These are phyloP conservation scores for Maconellicoccus hirsutus DNA, from an alignment of 1,140 invertebrate species.

Conservation along the genomic window DNA sequence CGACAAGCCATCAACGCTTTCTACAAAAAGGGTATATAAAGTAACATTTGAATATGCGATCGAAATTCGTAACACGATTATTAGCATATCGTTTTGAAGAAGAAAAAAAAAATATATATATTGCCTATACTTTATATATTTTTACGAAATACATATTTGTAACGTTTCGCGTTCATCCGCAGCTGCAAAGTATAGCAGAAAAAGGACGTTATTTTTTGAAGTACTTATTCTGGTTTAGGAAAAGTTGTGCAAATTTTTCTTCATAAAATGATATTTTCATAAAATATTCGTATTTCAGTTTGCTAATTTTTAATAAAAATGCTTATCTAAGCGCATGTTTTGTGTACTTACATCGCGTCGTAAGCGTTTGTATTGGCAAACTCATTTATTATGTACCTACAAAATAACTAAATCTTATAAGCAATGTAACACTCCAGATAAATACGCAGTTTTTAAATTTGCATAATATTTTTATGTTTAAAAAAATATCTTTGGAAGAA, in stretches of 20 bases:
- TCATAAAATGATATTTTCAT: not conserved
- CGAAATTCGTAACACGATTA: not conserved
- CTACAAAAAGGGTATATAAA: not conserved
- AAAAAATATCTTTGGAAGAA: not conserved
- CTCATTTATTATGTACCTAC: constrained; percentile 9
- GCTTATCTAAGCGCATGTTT: not conserved
- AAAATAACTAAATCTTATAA: not conserved
- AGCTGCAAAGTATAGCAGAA: not conserved
- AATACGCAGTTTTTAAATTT: not conserved
- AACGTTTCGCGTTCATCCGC: not conserved
- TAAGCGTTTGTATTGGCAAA: not conserved
- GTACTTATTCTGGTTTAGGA: not conserved
- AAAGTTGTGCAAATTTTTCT: not conserved
- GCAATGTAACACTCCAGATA: not conserved
- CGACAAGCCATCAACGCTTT: constrained; percentile 2
- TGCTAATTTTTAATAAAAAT: not conserved
- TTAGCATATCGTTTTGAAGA: not conserved
- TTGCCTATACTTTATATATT: too few relatives aligned
- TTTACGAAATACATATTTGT: too few relatives aligned
- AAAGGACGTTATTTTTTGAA: too few relatives aligned
- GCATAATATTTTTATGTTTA: not conserved
- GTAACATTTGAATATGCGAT: not conserved
- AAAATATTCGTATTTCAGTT: constrained; percentile 5
- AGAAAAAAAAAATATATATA: not conserved
- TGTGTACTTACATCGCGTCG: not conserved